These are phyloP conservation scores for Illadopsis cleaveri DNA, from an alignment of 2,113 vertebrate species.

Conservation along the genomic window DNA sequence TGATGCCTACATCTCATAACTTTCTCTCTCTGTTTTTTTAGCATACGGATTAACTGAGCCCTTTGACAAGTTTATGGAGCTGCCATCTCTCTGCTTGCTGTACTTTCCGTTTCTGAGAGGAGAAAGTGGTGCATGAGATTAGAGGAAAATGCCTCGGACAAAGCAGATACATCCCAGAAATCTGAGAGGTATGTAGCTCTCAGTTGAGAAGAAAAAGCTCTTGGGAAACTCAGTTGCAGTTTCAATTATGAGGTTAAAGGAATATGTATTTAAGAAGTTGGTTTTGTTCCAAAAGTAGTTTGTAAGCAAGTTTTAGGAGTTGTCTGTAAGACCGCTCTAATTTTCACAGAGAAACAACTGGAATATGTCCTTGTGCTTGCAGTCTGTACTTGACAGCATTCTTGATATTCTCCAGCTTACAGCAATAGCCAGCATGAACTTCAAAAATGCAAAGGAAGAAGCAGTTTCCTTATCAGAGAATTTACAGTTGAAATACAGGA, in stretches of 20 bases:
- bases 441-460: background rate
- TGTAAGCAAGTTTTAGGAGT: background rate
- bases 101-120: slow-evolving; percentile 67
- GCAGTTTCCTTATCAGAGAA: background rate
- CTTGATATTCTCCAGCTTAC: background rate
- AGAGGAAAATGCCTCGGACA: slow-evolving; percentile 94
- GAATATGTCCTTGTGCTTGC: background rate
- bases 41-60: slow-evolving; percentile 75
- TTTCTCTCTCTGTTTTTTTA: slow-evolving; percentile 38
- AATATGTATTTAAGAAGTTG: background rate
- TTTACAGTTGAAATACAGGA: background rate
- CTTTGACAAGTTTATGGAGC: slow-evolving; percentile 77
- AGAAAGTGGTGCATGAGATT: slow-evolving; percentile 65
- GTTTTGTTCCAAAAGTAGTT: background rate
- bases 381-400: background rate
- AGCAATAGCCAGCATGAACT: background rate
- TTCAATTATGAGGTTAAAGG: background rate
- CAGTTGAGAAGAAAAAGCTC: background rate
- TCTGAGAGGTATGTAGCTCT: slow-evolving; percentile 86
- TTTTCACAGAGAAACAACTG: background rate
- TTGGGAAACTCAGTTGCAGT: background rate
- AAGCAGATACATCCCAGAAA: slow-evolving; percentile 99
- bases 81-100: slow-evolving; percentile 65
- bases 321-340: accelerated
- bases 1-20: background rate